A percentile compares a stretch with the other conserved stretches of the same genome.
These are phyloP conservation scores for Aplidium turbinatum DNA, from an alignment of 23 tunicate species.

Conservation along the genomic window DNA sequence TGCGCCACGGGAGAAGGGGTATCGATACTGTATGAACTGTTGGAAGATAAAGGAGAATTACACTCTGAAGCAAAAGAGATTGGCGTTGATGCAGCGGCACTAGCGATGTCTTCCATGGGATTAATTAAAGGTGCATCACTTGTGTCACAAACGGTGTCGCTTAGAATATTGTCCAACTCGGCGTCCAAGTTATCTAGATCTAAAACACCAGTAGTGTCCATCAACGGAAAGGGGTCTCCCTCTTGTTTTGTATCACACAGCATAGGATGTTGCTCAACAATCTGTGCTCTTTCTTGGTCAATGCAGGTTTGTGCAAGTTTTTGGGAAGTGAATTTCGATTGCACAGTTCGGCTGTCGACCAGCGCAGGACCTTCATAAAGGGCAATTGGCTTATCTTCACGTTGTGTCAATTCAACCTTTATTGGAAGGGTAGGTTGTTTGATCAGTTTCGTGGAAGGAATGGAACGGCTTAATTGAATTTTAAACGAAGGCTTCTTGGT, in stretches of 20 bases:
- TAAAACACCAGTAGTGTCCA: conserved; percentile 24
- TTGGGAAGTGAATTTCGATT: background rate
- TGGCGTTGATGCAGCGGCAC: background rate
- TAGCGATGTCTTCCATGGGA: background rate
- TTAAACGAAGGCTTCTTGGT: conserved; percentile 32
- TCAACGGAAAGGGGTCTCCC: conserved; percentile 3
- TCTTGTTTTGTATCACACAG: conserved; percentile 28
- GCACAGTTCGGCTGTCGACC: conserved; percentile 20
- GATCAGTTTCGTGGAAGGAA: conserved; percentile 65
- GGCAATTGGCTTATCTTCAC: conserved; percentile 73
- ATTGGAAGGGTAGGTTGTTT: conserved; percentile 44
- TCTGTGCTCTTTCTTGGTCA: background rate
- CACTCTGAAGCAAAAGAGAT: conserved; percentile 21
- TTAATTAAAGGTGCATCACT: background rate
- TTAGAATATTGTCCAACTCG: conserved; percentile 46
- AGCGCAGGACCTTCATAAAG: conserved; percentile 53
- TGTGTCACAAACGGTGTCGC: background rate
- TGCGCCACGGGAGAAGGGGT: conserved; percentile 56
- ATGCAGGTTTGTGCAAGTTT: background rate
- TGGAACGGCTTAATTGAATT: conserved; percentile 62
- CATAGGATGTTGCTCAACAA: conserved; percentile 20
- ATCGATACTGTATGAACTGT: conserved; percentile 33
- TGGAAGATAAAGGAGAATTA: conserved; percentile 29
- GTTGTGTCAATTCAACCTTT: conserved; percentile 24
- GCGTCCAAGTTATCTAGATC: conserved; percentile 48